Conservation (phyloP, 2,113 vertebrate species). For the Gobiocypris rarus region DNA sequence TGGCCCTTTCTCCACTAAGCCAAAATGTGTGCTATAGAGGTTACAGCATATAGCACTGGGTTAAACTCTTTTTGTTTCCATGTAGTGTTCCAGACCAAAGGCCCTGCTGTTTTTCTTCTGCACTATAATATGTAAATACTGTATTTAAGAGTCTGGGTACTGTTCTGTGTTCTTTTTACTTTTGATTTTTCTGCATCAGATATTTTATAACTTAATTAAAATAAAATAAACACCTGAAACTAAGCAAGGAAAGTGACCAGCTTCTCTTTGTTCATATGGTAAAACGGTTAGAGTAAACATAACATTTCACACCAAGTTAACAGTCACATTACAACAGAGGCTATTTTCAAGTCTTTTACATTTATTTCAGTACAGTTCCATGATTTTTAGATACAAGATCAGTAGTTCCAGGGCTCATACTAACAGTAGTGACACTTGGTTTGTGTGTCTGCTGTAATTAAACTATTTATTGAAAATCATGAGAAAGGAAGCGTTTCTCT, state of each 20-base stretch:
- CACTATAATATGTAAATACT: slow-evolving; percentile 68
- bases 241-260: slow-evolving; percentile 38
- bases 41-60: slow-evolving; percentile 52
- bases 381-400: background rate
- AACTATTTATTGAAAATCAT: no score
- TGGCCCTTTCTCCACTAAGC: slow-evolving; percentile 49
- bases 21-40: slow-evolving; percentile 57
- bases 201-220: slow-evolving; percentile 74
- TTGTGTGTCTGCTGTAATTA: background rate
- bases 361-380: background rate
- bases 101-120: slow-evolving; percentile 60
- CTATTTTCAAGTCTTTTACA: background rate
- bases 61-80: slow-evolving; percentile 60
- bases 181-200: slow-evolving; percentile 68
- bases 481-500: background rate
- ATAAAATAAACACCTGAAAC: slow-evolving; percentile 67
- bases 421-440: background rate
- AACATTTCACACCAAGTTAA: no score
- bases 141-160: slow-evolving; percentile 61
- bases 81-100: slow-evolving; percentile 68
- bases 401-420: background rate
- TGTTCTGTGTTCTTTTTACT: slow-evolving; percentile 65
- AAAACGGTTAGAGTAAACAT: background rate
- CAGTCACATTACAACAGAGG: background rate
- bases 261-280: background rate